Percentiles rank a stretch among this genome's conserved stretches.
Conservation (phyloP, 2,797 vertebrate genomes). For the Melanotaenia parkinsoni region DNA sequence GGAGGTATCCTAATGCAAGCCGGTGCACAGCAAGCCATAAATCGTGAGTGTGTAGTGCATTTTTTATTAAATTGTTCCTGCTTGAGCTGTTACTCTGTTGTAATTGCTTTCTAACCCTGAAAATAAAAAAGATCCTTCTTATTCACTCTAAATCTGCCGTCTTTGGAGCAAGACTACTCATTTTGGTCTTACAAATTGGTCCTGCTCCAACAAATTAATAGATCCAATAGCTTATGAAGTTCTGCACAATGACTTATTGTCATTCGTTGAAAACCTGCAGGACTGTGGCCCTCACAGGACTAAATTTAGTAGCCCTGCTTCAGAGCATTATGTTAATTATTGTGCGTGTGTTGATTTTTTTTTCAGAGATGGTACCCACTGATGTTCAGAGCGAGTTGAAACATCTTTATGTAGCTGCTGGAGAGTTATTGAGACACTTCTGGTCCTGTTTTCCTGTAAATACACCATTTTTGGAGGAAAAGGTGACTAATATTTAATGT, state of each 20-base stretch:
- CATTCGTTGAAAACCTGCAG: no score
- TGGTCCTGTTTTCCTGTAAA: conserved; percentile 99
- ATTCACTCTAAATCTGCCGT: neutral
- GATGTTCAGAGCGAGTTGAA: conserved; percentile 95
- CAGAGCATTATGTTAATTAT: neutral
- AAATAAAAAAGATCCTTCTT: neutral
- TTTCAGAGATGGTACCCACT: conserved; percentile 93
- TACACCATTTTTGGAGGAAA: conserved; percentile 96
- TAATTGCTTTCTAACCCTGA: neutral
- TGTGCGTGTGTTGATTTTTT: neutral
- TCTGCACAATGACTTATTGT: no score
- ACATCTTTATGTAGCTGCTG: conserved; percentile 94
- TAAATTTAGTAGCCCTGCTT: neutral
- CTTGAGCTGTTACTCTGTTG: neutral
- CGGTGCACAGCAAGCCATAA: conserved; percentile 94
- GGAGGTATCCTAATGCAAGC: conserved; percentile 96
- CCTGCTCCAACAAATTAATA: no score
- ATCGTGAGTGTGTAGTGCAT: conserved; percentile 84
- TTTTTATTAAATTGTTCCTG: neutral
- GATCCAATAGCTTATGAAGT: no score
- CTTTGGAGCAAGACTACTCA: no score
- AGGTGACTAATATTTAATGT: conserved; percentile 80
- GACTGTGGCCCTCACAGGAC: no score
- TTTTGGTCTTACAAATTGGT: no score
- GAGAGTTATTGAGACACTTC: conserved; percentile 95